Evolutionary conservation across 1,140 invertebrate species (phyloP), one percentile per base, ranked within the genome.

Genomic region (Pogonognathellus flavescens): DNA sequence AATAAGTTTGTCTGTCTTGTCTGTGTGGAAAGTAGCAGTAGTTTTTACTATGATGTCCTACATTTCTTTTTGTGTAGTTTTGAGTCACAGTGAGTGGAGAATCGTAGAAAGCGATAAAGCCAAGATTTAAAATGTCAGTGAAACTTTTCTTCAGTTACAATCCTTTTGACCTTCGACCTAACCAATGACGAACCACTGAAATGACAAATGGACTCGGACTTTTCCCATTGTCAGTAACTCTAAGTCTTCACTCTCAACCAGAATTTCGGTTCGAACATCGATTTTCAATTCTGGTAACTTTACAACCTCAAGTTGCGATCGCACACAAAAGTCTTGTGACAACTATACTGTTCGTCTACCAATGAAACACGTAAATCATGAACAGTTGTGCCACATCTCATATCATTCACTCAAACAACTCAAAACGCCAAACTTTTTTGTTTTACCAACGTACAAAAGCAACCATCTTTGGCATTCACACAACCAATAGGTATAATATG

Each of bases 41-140:
- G 59, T 22, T 18, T 22, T 9, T n/a, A n/a, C 11, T 10, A 60
- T 10, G 18, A 22, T 20, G 66, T 25, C 66, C 66, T 31, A 70
- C 66, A 31, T 41, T 41, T 41, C 31, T 41, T 70, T 31, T 1
- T 10, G 22, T 25, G 25, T 70, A 70, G 66, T 70, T 70, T 70
- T 41, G 20, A 70, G 66, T 70, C 66, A 70, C 14, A 31, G 25
- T 22, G 25, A 31, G 25, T 22, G 66, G 9, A 22, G 16, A 70
- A 70, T 10, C 14, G 66, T 31, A 41, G 66, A 70, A 70, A 70
- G 20, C 66, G 66, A 70, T 70, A 70, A 70, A 60, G 25, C 66
- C 66, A 70, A 70, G 66, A 70, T 76, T 76, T 76, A 50, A 76
- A 76, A 76, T 76, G 70, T 50, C 70, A 49, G 41, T 16, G 18